These are phyloP conservation scores for Uropetala carovei DNA, from an alignment of 2,888 invertebrate genomes.

Conservation along the genomic window DNA sequence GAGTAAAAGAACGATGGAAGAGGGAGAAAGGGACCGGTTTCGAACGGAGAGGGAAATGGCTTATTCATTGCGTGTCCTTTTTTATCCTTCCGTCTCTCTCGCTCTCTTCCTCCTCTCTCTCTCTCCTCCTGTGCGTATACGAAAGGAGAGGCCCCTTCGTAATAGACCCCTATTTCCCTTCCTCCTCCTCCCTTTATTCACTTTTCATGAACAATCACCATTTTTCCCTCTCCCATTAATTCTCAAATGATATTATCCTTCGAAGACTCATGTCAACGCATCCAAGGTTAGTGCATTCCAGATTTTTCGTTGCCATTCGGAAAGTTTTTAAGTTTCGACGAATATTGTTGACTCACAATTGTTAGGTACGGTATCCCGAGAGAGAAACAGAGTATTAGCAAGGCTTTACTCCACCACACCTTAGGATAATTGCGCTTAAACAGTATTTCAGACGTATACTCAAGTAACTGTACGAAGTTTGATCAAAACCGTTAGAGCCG, in stretches of 20 bases:
- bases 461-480: too few relatives aligned
- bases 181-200: too few relatives aligned
- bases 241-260: neutral
- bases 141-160: constrained; percentile 34
- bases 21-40: neutral
- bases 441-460: too few relatives aligned
- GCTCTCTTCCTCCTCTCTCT: neutral
- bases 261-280: neutral
- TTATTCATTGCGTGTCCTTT: constrained; percentile 60
- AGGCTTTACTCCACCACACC: too few relatives aligned
- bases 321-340: too few relatives aligned
- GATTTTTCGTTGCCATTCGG: too few relatives aligned
- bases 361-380: too few relatives aligned
- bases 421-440: too few relatives aligned
- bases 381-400: too few relatives aligned
- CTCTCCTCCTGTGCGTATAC: neutral
- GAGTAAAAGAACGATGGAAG: neutral
- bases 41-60: constrained; percentile 50
- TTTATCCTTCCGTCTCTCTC: neutral
- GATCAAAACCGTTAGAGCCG: too few relatives aligned
- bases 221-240: constrained; percentile 7
- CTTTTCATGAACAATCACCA: constrained; percentile 18
- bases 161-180: constrained; percentile 55
- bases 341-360: too few relatives aligned
- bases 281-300: too few relatives aligned